Evolutionary conservation across 2,888 invertebrate species (phyloP), one percentile per base, ranked within the genome.

Genomic region (Heliconius erato): DNA sequence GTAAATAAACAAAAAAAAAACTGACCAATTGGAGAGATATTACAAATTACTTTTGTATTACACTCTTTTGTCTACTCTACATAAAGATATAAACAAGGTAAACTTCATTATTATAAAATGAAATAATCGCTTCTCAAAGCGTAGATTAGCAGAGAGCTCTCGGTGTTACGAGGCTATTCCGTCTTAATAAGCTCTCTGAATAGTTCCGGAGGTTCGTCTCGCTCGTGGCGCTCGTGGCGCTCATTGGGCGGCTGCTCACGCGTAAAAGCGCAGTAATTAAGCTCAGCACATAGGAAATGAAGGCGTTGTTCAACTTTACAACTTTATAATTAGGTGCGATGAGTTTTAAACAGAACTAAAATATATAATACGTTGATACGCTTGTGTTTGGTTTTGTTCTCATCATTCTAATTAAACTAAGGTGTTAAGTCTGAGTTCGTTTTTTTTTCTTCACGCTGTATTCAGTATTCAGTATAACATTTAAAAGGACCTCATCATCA

Each of bases 181-280:
- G 79, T 80, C 83, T 83, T 80, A 84, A 84, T 83, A 84, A 83
- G 83, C 83, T 74, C 82, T 44, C 80, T 79, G 79, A 85, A 79
- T 81, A 82, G 82, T 79, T 74, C 74, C 74, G 80, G 74, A 28
- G 79, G 79, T 80, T 71, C 76, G 40, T 40, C 2, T 11, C 40
- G 40, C 40, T 40, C 40, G 40, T 40, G 40, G 40, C 40, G 40
- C 40, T 40, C 40, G 82, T 49, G 72, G 67, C 80, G 77, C 82
- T 82, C 80, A 76, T 77, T 80, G 77, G 77, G 65, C 79, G 80
- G 77, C 79, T 49, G 65, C 82, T 82, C 76, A 69, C 69, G 69
- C 82, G 80, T 77, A 71, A 63, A 77, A 77, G 76, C 79, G 76
- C 49, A 77, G 82, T 80, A 80, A 82, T 82, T 82, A 82, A 80